A percentile compares a stretch with the other conserved stretches of the same genome.
These are phyloP conservation scores for Limnephilus marmoratus DNA, from an alignment of 2,888 invertebrate genomes.

Conservation along the genomic window DNA sequence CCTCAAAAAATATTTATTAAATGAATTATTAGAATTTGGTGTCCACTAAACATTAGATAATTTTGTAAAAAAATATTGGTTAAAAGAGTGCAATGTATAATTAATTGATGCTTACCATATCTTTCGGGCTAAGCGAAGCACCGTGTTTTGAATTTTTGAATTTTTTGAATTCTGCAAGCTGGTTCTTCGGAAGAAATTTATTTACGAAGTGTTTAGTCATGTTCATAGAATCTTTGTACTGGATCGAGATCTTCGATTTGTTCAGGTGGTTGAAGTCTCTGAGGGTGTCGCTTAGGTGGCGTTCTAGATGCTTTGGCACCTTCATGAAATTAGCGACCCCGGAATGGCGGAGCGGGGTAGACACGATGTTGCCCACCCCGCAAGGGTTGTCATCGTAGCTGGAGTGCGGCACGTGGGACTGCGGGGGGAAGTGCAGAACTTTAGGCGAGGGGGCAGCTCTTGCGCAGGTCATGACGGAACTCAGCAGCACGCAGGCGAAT, in stretches of 20 bases:
- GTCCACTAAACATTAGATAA: background rate
- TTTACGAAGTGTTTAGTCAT: conserved; percentile 30
- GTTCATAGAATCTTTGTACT: conserved; percentile 29
- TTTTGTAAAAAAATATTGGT: too few relatives aligned
- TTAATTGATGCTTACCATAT: background rate
- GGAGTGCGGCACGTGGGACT: background rate
- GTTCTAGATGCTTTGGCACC: background rate
- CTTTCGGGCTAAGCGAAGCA: background rate
- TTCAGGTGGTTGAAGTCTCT: conserved; percentile 19
- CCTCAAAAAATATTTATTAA: background rate
- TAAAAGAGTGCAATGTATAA: background rate
- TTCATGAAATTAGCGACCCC: background rate
- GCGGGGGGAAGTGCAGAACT: conserved; percentile 8
- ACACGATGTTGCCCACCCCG: background rate
- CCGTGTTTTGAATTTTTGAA: background rate
- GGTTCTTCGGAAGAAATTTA: conserved; percentile 33
- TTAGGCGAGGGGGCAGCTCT: conserved; percentile 16
- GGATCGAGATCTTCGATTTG: conserved; percentile 12
- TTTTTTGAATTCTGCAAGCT: conserved; percentile 8
- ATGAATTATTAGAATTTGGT: background rate
- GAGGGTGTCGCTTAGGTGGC: conserved; percentile 24
- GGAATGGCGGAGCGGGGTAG: background rate
- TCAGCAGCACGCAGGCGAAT: conserved; percentile 30
- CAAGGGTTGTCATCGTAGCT: conserved; percentile 48
- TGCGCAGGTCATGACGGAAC: conserved; percentile 28